Evolutionary conservation across 2,797 vertebrate genomes (phyloP).

Genomic region (Lerista edwardsae): DNA sequence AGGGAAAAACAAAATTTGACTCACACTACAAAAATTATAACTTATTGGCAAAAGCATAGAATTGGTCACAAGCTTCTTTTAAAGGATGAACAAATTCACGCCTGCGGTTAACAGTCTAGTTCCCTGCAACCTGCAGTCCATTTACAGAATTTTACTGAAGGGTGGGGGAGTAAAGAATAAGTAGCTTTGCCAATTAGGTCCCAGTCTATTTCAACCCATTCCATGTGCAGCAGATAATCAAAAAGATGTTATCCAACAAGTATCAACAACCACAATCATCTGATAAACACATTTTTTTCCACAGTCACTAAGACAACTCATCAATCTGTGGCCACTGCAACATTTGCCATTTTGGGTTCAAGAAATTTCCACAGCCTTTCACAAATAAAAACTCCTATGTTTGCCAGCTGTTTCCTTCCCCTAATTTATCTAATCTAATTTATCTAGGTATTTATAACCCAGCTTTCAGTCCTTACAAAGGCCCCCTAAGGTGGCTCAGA

Average conservation of each 20-base stretch:
- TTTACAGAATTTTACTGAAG: background rate
- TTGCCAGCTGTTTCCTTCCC: background rate
- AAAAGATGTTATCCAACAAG: background rate
- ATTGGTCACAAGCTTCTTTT: background rate
- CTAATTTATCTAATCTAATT: no score
- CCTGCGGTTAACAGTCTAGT: background rate
- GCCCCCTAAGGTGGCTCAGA: no score
- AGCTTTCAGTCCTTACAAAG: no score
- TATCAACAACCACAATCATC: background rate
- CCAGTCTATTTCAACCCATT: background rate
- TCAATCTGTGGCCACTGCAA: background rate
- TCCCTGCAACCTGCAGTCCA: background rate
- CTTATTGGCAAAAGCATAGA: background rate
- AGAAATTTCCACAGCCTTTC: background rate
- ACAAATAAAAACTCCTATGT: background rate
- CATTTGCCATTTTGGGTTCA: background rate
- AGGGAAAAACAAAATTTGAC: background rate
- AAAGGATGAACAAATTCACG: background rate
- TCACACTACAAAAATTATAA: constrained; percentile 6
- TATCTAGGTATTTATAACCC: no score
- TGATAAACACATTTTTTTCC: background rate
- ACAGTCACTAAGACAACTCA: background rate
- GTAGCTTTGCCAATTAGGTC: no score
- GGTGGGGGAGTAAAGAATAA: background rate
- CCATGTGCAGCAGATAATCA: background rate